Base-by-base conservation (phyloP, 2,113 vertebrate species). In the Nannospalax galili region DNA sequence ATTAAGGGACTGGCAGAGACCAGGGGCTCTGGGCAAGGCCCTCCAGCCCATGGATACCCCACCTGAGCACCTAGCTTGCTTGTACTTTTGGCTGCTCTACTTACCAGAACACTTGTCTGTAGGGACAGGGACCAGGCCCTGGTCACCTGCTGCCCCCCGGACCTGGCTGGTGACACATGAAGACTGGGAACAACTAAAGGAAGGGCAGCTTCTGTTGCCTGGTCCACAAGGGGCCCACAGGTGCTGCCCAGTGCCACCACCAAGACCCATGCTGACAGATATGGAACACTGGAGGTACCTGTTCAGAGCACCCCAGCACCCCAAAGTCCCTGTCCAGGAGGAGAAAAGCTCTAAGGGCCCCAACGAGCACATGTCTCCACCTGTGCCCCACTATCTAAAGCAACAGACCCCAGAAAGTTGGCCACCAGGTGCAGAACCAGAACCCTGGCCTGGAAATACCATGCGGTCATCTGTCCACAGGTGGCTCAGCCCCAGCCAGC, bases 61-160 rank as follows among this genome's bases (percentile, higher is more conserved):
- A 24, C 4, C 56, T 11, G 67, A 30, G 30, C 22, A 15, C n/a
- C 17, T 14, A 22, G 22, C 37, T 69, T 17, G 5, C 30, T 69
- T 17, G 5, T 24, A 81, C 30, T 14, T 20, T 15, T n/a, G 73
- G 74, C 20, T 17, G 7, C 84, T 30, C 45, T 26, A 45, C 11
- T 56, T 9, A 0, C 73, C 1, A 1, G 70, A 14, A 14, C 14
- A 15, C 2, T 3, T 1, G 11, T 26, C 56, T 30, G 62, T 32
- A 15, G 28, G 37, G 69, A 22, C 48, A 81, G 77, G 69, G 58
- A 7, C n/a, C 40, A 22, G 78, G 79, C 40, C 1, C 0, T 30
- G 24, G 45, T 14, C 16, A 58, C 5, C 37, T 22, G 35, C 1
- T 32, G 30, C 3, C 11, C n/a, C 19, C 42, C 3, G 1, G 77